These are phyloP conservation scores for Pseudotriccus pelzelni DNA, from an alignment of 2,797 vertebrate species.

Conservation along the genomic window DNA sequence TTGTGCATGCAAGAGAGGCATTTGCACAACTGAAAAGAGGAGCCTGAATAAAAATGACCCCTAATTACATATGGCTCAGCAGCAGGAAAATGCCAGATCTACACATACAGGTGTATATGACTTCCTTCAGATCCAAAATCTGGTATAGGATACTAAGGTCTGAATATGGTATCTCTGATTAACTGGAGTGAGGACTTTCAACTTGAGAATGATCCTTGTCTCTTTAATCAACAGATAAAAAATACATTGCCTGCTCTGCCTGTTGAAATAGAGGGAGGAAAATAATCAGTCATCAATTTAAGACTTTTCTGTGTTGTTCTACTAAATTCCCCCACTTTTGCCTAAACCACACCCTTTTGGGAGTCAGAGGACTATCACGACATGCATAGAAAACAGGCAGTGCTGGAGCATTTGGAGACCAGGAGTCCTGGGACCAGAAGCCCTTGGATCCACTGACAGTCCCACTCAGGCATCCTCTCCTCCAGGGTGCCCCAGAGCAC, in stretches of 20 bases:
- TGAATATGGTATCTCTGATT: neutral
- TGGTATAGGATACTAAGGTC: neutral
- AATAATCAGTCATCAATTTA: neutral
- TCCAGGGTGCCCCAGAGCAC: neutral
- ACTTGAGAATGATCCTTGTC: neutral
- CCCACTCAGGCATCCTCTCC: neutral
- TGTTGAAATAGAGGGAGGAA: neutral
- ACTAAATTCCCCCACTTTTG: neutral
- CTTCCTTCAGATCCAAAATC: neutral
- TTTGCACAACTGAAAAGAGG: neutral
- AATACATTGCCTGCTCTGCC: neutral
- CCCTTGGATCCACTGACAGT: neutral
- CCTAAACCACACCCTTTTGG: neutral
- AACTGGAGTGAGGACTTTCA: neutral
- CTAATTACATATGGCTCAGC: neutral
- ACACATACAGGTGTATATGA: neutral
- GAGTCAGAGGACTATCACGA: neutral
- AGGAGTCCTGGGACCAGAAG: fast-evolving
- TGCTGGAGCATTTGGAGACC: neutral
- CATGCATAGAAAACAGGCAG: neutral
- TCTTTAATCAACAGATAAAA: neutral
- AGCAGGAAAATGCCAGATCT: neutral
- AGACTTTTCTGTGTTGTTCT: neutral
- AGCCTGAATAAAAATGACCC: neutral
- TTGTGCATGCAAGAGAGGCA: neutral